Base-by-base conservation (phyloP, 2,113 vertebrate species). In the Columba livia region DNA sequence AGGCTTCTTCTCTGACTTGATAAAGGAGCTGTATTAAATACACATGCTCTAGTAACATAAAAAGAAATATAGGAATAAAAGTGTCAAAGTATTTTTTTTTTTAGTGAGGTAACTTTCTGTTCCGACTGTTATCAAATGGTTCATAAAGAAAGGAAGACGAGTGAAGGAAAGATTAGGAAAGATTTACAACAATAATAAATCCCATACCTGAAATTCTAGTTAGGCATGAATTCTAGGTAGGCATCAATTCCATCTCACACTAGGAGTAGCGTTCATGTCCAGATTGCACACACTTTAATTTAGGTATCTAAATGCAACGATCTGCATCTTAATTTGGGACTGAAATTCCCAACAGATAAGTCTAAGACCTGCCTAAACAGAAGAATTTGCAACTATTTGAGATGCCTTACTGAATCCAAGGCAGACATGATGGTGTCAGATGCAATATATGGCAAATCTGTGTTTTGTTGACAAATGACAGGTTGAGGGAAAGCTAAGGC, bases 231-330 rank as follows among this genome's bases (percentile, higher is more conserved):
- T 58, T 90, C 32, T 19, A 62, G 24, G 16, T 32, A 24, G 6
- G 6, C 6, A n/a, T 12, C 11, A 71, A 20, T 60, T 90, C 34
- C 1, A 1, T 50, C 10, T 56, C 58, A 50, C 0, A 3, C 48
- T 67, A 36, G 4, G 7, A 3, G 3, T 32, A n/a, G 11, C 29
- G 12, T 32, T 51, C 29, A 17, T 2, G 0, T 36, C 38, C 34
- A 74, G 4, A 14, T 40, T 23, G 11, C 9, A 51, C 25, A 40
- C 19, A 13, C 3, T 57, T 77, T 58, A 54, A 28, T 84, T 84
- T 61, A 47, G 10, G 3, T 28, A 29, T 78, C 15, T 73, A 48
- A 66, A 70, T 14, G 10, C 5, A n/a, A 56, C 67, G 50, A 9
- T 28, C 13, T 61, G 16, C 4, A 66, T 61, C 6, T 26, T 24